These are phyloP conservation scores for Acinonyx jubatus DNA, from an alignment of 2,113 vertebrate genomes.

Conservation along the genomic window DNA sequence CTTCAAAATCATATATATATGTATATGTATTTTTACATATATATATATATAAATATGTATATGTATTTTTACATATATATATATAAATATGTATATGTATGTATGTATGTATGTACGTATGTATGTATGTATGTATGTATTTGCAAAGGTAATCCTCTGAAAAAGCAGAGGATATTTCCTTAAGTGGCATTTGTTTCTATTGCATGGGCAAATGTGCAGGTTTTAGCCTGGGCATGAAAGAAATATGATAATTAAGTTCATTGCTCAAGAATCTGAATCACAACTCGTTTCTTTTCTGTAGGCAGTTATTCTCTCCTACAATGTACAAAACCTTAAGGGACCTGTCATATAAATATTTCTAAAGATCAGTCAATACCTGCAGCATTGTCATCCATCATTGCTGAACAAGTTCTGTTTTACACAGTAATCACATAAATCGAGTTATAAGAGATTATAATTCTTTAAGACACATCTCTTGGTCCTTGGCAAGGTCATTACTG, in stretches of 20 bases:
- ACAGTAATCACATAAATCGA: conserved; percentile 84
- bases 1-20: background rate
- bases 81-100: no score
- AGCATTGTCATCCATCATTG: conserved; percentile 82
- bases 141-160: background rate
- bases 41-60: no score
- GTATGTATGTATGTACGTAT: background rate
- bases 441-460: conserved; percentile 83
- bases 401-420: conserved; percentile 82
- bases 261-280: conserved; percentile 55
- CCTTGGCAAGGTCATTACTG: conserved; percentile 82
- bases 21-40: no score
- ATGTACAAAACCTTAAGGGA: conserved; percentile 71
- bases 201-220: background rate
- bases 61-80: no score
- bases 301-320: conserved; percentile 74
- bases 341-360: conserved; percentile 85
- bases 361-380: conserved; percentile 84
- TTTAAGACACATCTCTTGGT: conserved; percentile 82
- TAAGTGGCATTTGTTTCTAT: background rate
- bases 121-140: no score
- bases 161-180: background rate
- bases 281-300: conserved; percentile 59
- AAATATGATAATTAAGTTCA: conserved; percentile 69
- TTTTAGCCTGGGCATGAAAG: conserved; percentile 24